Base-by-base conservation (phyloP, 2,797 vertebrate genomes). In the Platalea minor region DNA sequence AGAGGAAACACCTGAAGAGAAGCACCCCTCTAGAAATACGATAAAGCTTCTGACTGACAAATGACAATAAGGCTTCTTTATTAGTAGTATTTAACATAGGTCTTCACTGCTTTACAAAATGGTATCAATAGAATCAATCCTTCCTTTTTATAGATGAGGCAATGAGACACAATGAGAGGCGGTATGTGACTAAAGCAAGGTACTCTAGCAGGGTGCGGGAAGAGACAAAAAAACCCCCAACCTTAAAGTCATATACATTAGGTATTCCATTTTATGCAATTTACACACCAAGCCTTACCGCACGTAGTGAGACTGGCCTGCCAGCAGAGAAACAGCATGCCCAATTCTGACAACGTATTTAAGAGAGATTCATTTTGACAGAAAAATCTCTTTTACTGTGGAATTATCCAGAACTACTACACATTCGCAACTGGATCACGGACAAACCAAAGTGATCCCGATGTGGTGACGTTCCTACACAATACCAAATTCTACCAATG, bases 371-470 rank as follows among this genome's bases (percentile, higher is more conserved):
- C 45, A 65, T 79, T 57, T 69, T 29, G 79, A 91, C 9, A 88
- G 89, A 48, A 87, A 96, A 91, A 92, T 65, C 63, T 94, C 88
- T 92, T 83, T 50, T 85, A 69, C 67, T 86, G 73, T 70, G 79
- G 56, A 93, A 90, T 76, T 89, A 91, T 6, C 78, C 93, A 89
- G 89, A 75, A 86, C 68, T 88, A 70, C 84, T 67, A 69, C 5
- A 46, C 29, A 73, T 83, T 64, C 94, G 81, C 85, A 89, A 35
- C 46, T 57, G 73, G 43, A 81, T 91, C 31, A 35, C 91, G 43
- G 79, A 88, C 85, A 87, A 91, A 94, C 86, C 78, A 88, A 80
- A 92, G 92, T 21, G 75, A 95, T 84, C 65, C n/a, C 60, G 33
- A 60, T 21, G 57, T 2, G 1, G 51, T 29, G 68, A 7, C 86